Evolutionary conservation across 2,113 vertebrate species (phyloP).

Genomic region (Callorhinus ursinus): DNA sequence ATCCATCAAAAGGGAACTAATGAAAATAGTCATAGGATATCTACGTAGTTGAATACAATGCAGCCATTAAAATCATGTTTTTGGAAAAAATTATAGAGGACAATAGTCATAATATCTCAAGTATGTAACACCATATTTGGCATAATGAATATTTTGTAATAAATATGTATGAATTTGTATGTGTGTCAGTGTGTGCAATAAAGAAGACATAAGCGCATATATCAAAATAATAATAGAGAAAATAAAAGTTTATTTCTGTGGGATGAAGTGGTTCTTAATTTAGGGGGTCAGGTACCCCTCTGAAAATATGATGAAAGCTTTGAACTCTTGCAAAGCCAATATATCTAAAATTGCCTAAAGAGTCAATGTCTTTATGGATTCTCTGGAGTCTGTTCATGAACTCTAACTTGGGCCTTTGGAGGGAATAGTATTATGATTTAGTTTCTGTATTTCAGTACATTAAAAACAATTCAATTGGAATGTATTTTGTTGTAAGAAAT

Average conservation of each 20-base stretch:
- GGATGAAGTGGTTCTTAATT: neutral
- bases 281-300: neutral
- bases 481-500: conserved; percentile 22
- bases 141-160: neutral
- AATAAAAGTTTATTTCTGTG: neutral
- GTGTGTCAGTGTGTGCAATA: neutral
- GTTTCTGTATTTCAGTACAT: neutral
- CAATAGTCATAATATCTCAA: neutral
- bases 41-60: neutral
- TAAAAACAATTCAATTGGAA: conserved; percentile 5
- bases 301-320: neutral
- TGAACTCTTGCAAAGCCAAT: neutral
- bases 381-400: neutral
- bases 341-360: neutral
- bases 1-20: neutral
- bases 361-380: neutral
- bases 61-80: neutral
- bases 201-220: neutral
- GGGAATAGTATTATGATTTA: neutral
- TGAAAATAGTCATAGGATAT: neutral
- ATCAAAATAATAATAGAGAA: neutral
- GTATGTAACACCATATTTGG: neutral
- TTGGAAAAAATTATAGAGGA: neutral
- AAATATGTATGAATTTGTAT: neutral
- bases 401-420: neutral